Evolutionary conservation across 2,797 vertebrate genomes (phyloP).

Genomic region (Pseudotriccus pelzelni): DNA sequence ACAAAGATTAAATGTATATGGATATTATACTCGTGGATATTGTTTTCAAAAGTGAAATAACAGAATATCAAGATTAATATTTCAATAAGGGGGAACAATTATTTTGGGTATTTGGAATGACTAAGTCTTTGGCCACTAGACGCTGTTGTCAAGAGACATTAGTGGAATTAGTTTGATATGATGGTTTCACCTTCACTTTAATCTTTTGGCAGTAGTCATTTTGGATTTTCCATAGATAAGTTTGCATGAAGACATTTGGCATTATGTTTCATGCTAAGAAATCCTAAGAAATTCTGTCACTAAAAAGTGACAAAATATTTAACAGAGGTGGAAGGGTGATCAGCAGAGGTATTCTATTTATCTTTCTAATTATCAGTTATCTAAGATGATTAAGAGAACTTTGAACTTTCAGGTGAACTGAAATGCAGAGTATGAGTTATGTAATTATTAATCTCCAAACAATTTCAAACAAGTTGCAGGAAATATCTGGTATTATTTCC

Average conservation of each 20-base stretch:
- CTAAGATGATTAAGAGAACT: not conserved
- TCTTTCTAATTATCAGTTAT: slow-evolving; percentile 6
- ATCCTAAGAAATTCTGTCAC: no score
- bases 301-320: not conserved
- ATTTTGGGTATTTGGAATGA: slow-evolving; percentile 42
- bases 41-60: slow-evolving; percentile 42
- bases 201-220: not conserved
- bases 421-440: not conserved
- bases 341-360: not conserved
- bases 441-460: not conserved
- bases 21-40: slow-evolving; percentile 36
- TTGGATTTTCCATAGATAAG: not conserved
- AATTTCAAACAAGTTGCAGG: not conserved
- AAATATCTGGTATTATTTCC: not conserved
- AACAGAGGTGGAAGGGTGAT: not conserved
- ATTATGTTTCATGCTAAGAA: not conserved
- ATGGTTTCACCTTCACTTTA: slow-evolving; percentile 31
- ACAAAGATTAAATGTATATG: slow-evolving; percentile 59
- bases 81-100: slow-evolving; percentile 27
- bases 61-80: slow-evolving; percentile 44
- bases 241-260: not conserved
- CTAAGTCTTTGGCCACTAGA: slow-evolving; percentile 10
- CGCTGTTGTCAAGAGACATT: slow-evolving; percentile 3
- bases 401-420: not conserved
- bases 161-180: slow-evolving; percentile 25